Evolutionary conservation across 2,113 vertebrate genomes (phyloP).

Genomic region (Carollia perspicillata): DNA sequence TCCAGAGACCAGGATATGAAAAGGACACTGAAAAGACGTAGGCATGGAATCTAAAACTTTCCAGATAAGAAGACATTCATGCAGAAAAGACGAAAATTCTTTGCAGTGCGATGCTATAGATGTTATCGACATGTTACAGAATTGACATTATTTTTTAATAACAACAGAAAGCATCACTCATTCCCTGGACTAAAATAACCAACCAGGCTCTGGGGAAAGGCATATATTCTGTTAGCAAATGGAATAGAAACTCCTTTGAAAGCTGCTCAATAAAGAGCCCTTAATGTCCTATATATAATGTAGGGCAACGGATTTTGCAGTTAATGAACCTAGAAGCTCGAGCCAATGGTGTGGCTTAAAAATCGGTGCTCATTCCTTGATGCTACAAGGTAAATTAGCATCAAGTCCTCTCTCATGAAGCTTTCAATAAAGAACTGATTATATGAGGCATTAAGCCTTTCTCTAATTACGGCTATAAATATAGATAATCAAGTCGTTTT

Average conservation of each 20-base stretch:
- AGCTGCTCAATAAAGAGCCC: conserved; percentile 55
- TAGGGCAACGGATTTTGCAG: conserved; percentile 42
- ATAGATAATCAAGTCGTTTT: conserved; percentile 68
- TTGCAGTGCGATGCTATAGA: not conserved
- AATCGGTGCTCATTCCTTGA: conserved; percentile 18
- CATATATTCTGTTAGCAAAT: conserved; percentile 52
- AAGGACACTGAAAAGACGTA: not conserved
- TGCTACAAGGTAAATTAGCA: conserved; percentile 68
- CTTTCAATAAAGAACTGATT: conserved; percentile 72
- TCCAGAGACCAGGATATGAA: conserved; percentile 5
- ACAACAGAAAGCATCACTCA: conserved; percentile 55
- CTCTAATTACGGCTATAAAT: conserved; percentile 75
- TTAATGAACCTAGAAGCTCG: conserved; percentile 68
- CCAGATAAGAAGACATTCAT: conserved; percentile 13
- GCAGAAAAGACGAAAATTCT: conserved; percentile 15
- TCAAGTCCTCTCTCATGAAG: conserved; percentile 60
- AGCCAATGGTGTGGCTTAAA: conserved; percentile 8
- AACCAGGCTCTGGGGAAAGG: conserved; percentile 30
- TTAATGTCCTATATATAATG: conserved; percentile 39
- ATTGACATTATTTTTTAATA: conserved; percentile 53
- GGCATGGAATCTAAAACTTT: not conserved
- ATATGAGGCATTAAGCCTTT: conserved; percentile 70
- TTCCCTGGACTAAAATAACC: conserved; percentile 43
- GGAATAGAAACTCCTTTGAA: conserved; percentile 71
- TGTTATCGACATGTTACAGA: not conserved